Conservation (phyloP, 2,888 invertebrate species). For the Macaria notata region DNA sequence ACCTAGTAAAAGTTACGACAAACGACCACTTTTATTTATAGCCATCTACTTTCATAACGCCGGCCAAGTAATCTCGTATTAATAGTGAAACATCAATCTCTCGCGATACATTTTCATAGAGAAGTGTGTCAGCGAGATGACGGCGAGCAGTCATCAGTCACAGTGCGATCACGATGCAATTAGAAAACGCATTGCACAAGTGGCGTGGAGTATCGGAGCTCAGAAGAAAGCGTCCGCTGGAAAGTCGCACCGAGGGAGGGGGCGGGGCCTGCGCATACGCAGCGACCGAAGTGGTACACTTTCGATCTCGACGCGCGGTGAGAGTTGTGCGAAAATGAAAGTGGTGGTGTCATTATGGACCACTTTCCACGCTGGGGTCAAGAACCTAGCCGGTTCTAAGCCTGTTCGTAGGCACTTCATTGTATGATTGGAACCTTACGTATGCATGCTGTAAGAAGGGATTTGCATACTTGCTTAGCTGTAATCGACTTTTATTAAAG, state of each 20-base stretch:
- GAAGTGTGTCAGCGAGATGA: slow-evolving; percentile 68
- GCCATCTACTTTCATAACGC: slow-evolving; percentile 26
- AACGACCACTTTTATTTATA: slow-evolving; percentile 10
- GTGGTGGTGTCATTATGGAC: slow-evolving; percentile 80
- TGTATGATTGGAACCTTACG: slow-evolving; percentile 47
- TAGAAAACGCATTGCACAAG: slow-evolving; percentile 80
- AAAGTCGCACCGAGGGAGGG: slow-evolving; percentile 62
- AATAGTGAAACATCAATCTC: slow-evolving; percentile 40
- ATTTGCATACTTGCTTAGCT: neutral
- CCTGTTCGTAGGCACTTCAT: slow-evolving; percentile 54
- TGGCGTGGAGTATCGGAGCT: slow-evolving; percentile 38
- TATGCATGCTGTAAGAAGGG: slow-evolving; percentile 25
- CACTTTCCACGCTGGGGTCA: slow-evolving; percentile 77
- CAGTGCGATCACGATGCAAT: slow-evolving; percentile 77
- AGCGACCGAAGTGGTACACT: slow-evolving; percentile 77
- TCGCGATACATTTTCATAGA: slow-evolving; percentile 43
- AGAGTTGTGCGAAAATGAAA: slow-evolving; percentile 85
- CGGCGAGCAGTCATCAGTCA: slow-evolving; percentile 63
- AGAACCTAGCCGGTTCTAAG: slow-evolving; percentile 67
- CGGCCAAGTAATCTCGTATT: slow-evolving; percentile 27
- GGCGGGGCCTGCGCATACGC: slow-evolving; percentile 66
- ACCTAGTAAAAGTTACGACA: too few species aligned
- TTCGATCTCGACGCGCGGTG: slow-evolving; percentile 78
- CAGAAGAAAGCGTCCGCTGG: slow-evolving; percentile 73
- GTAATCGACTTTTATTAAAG: too few species aligned